A percentile compares a stretch with the other conserved stretches of the same genome.
Conservation (phyloP, 2,797 vertebrate genomes). For the Semaprochilodus insignis region DNA sequence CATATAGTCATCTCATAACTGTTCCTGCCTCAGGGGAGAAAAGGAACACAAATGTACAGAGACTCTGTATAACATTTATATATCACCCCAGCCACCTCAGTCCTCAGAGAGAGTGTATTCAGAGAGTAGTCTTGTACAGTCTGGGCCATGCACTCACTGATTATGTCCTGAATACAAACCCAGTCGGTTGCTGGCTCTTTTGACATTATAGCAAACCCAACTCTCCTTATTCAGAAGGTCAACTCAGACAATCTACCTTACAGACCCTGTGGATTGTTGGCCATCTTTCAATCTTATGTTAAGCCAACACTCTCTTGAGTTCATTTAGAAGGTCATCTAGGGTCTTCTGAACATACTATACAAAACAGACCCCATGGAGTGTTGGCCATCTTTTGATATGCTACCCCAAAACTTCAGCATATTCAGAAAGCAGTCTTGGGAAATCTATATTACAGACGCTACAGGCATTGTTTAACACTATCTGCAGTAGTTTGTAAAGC, state of each 20-base stretch:
- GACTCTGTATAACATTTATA: slow-evolving; percentile 28
- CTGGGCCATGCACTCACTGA: slow-evolving; percentile 36
- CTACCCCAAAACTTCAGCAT: background rate
- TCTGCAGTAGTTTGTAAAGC: background rate
- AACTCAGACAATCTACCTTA: background rate
- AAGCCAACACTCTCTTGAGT: background rate
- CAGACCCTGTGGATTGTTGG: background rate
- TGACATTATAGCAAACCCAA: background rate
- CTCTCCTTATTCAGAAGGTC: background rate
- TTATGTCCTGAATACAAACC: slow-evolving; percentile 3
- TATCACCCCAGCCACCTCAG: slow-evolving; percentile 9
- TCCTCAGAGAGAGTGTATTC: slow-evolving; percentile 26
- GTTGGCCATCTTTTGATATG: background rate
- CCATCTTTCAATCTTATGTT: background rate
- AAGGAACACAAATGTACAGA: slow-evolving; percentile 10
- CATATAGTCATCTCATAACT: slow-evolving; percentile 32
- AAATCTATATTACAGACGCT: background rate
- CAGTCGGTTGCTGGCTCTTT: background rate
- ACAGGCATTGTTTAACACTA: slow-evolving; percentile 16
- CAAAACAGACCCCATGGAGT: background rate
- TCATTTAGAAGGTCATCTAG: background rate
- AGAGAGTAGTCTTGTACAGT: slow-evolving; percentile 1
- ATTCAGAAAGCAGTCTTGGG: background rate
- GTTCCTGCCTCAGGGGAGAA: slow-evolving; percentile 25
- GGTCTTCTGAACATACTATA: background rate